Base-by-base conservation (phyloP, 1,140 invertebrate species). In the Vollenhovia emeryi region DNA sequence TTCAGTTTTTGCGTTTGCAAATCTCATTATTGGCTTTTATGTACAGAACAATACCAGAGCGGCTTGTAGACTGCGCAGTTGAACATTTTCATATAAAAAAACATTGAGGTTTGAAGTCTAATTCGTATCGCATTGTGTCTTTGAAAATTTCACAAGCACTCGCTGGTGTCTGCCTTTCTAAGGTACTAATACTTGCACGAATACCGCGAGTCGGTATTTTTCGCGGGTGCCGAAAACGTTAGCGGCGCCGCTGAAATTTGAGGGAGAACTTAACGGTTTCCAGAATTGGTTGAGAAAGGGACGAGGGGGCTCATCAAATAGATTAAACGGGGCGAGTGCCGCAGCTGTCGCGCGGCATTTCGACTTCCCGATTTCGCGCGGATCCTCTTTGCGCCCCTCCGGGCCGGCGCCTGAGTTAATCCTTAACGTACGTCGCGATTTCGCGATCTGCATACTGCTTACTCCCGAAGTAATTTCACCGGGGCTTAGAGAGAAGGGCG, bases 361-460 rank as follows among this genome's bases (percentile, higher is more conserved):
- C 87, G 86, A 88, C 87, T 84, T 79, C 62, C 60, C 83, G 68
- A 89, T 88, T 75, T 75, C 62, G 60, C 55, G 68, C 84, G 66
- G 87, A 88, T 89, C 86, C 86, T 86, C 86, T 88, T 86, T 89
- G 66, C 86, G 82, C 74, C 74, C 33, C 59, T 50, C 30, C 33
- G 50, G 75, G 50, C 84, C 86, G 78, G 78, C 69, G 48, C 36
- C 73, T 15, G 48, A 86, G 88, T 89, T 92, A 93, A 93, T 93
- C 91, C 92, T 86, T 86, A 88, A 86, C 91, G 91, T 92, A 91
- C 87, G 92, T 89, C 86, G 90, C 89, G 90, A 92, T 93, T 92
- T 89, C 87, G 90, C 88, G 90, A 93, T 93, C 91, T 92, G 92
- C 92, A 93, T 93, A 92, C 91, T 91, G 91, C 92, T 93, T 92